Percentiles rank a stretch among this genome's conserved stretches.
These are phyloP conservation scores for Triplophysa bombifrons DNA, from an alignment of 2,797 vertebrate genomes.

Conservation along the genomic window DNA sequence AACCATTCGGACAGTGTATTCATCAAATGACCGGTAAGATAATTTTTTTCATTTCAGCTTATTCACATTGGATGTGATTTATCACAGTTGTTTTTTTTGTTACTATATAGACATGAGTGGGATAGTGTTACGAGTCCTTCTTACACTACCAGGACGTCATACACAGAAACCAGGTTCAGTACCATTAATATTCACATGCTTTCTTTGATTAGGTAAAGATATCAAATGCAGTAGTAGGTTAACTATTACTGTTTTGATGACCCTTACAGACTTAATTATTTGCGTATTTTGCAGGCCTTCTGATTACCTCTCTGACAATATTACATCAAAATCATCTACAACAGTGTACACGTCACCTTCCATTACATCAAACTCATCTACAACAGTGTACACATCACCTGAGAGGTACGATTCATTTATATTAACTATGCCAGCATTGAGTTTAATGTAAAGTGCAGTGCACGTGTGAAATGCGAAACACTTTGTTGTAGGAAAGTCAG, in stretches of 20 bases:
- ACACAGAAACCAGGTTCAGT: conserved; percentile 48
- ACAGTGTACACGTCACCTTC: conserved; percentile 80
- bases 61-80: background rate
- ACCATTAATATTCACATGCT: background rate
- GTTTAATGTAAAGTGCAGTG: background rate
- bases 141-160: conserved; percentile 46
- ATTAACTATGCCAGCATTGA: conserved; percentile 10
- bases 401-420: conserved; percentile 75
- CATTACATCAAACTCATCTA: conserved; percentile 74
- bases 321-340: conserved; percentile 75
- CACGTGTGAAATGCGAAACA: background rate
- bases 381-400: conserved; percentile 81
- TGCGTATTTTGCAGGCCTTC: conserved; percentile 54
- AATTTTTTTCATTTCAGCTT: background rate
- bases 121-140: conserved; percentile 25
- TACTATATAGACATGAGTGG: conserved; percentile 41
- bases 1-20: conserved; percentile 62
- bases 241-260: background rate
- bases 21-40: conserved; percentile 48
- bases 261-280: background rate
- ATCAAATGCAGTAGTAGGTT: background rate
- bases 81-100: background rate
- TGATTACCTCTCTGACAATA: conserved; percentile 65
- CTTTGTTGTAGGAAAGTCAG: conserved; percentile 77
- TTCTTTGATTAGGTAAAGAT: background rate